Percentiles rank a stretch among this genome's conserved stretches.
Evolutionary conservation across 2,888 invertebrate species (phyloP).

Genomic region (Eupeodes luniger): DNA sequence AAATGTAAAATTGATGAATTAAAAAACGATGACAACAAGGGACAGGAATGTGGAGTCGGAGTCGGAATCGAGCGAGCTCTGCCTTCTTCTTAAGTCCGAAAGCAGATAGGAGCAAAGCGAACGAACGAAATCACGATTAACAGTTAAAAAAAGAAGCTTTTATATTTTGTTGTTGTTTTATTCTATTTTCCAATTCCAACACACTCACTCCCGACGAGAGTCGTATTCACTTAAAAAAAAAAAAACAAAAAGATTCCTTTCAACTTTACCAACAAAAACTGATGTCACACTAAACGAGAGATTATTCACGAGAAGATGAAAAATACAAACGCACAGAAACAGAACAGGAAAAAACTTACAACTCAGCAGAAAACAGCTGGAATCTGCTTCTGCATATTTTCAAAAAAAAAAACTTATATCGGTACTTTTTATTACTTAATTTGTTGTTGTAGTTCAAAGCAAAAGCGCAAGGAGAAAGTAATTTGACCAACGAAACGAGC

Average conservation of each 20-base stretch:
- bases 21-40: slow-evolving; percentile 29
- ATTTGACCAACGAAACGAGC: not conserved
- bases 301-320: slow-evolving; percentile 15
- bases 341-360: slow-evolving; percentile 30
- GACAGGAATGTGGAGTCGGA: slow-evolving; percentile 12
- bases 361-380: slow-evolving; percentile 55
- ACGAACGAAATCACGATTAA: slow-evolving; percentile 24
- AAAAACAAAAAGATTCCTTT: slow-evolving; percentile 17
- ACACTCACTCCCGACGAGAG: slow-evolving; percentile 29
- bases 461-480: slow-evolving; percentile 38
- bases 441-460: slow-evolving; percentile 4
- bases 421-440: not conserved
- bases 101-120: slow-evolving; percentile 21
- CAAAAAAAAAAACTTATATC: not conserved
- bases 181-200: slow-evolving; percentile 25
- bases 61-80: not conserved
- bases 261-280: not conserved
- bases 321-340: slow-evolving; percentile 1
- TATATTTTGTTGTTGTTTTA: not conserved
- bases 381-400: slow-evolving; percentile 33
- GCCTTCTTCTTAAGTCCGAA: slow-evolving; percentile 17
- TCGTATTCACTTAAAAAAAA: not conserved
- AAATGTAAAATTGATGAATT: not conserved
- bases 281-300: slow-evolving; percentile 12
- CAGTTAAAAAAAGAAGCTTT: slow-evolving; percentile 23